Evolutionary conservation across 2,797 vertebrate genomes (phyloP).

Genomic region (Chelonia mydas): DNA sequence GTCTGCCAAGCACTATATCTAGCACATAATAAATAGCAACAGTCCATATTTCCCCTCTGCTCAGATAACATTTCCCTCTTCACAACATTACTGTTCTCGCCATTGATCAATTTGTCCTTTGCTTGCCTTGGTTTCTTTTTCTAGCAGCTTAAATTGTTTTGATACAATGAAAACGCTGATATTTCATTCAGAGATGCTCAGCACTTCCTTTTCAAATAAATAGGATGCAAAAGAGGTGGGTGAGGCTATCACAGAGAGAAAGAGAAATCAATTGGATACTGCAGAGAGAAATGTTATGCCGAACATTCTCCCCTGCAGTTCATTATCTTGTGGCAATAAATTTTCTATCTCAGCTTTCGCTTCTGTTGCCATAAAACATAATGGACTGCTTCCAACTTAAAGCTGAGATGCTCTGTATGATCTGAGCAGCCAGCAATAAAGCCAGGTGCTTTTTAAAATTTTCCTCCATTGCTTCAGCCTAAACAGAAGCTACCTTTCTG

Average conservation of each 20-base stretch:
- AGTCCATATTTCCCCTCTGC: not conserved
- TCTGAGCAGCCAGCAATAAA: slow-evolving; percentile 58
- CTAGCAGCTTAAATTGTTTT: not conserved
- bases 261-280: slow-evolving; percentile 4
- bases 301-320: slow-evolving; percentile 30
- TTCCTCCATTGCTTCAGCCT: slow-evolving; percentile 1
- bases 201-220: not conserved
- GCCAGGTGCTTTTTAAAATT: slow-evolving; percentile 47
- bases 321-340: slow-evolving; percentile 65
- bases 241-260: not conserved
- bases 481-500: not conserved
- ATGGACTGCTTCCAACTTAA: slow-evolving; percentile 57
- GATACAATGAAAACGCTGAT: slow-evolving; percentile 26
- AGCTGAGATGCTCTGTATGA: not conserved
- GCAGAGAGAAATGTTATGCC: not conserved
- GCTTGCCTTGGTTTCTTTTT: not conserved
- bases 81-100: not conserved
- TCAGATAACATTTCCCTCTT: not conserved
- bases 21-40: not conserved
- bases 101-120: slow-evolving; percentile 19
- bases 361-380: slow-evolving; percentile 54
- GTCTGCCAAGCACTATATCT: not conserved
- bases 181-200: not conserved
- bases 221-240: slow-evolving; percentile 4
- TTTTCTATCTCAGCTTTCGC: slow-evolving; percentile 40